A percentile compares a stretch with the other conserved stretches of the same genome.
These are phyloP conservation scores for Manduca sexta DNA, from an alignment of 1,140 invertebrate genomes.

Conservation along the genomic window DNA sequence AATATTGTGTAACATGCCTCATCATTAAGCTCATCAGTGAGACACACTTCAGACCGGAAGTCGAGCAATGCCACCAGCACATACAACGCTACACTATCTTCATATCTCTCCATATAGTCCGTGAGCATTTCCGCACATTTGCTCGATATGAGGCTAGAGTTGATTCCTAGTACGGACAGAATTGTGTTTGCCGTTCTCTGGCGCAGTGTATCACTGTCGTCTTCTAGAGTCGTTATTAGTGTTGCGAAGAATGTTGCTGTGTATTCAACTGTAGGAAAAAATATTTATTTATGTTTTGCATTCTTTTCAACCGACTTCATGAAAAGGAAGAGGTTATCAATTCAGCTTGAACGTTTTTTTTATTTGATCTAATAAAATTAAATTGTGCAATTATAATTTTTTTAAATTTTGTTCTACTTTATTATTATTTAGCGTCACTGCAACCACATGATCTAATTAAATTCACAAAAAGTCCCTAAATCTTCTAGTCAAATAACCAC, in stretches of 20 bases:
- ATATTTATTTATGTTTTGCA: not conserved
- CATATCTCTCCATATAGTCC: not conserved
- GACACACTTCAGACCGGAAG: conserved; percentile 38
- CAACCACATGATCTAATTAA: no score
- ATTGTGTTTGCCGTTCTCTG: conserved; percentile 15
- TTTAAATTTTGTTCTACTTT: no score
- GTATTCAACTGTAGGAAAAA: conserved; percentile 41
- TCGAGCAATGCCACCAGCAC: conserved; percentile 36
- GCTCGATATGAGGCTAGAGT: conserved; percentile 7
- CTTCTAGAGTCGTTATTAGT: conserved; percentile 39
- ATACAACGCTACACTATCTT: conserved; percentile 11
- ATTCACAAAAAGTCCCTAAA: no score
- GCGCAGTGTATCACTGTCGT: conserved; percentile 34
- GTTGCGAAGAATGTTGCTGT: conserved; percentile 37
- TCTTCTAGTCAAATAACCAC: no score
- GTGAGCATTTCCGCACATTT: conserved; percentile 13
- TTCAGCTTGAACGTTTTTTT: no score
- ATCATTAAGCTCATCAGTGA: conserved; percentile 37
- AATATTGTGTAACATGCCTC: conserved; percentile 33
- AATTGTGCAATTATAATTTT: no score
- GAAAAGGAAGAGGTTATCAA: no score
- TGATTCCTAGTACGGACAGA: not conserved
- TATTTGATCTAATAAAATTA: no score
- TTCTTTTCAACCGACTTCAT: no score
- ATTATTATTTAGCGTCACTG: no score